Base-by-base conservation (phyloP, 2,797 vertebrate species). In the Monodelphis domestica region DNA sequence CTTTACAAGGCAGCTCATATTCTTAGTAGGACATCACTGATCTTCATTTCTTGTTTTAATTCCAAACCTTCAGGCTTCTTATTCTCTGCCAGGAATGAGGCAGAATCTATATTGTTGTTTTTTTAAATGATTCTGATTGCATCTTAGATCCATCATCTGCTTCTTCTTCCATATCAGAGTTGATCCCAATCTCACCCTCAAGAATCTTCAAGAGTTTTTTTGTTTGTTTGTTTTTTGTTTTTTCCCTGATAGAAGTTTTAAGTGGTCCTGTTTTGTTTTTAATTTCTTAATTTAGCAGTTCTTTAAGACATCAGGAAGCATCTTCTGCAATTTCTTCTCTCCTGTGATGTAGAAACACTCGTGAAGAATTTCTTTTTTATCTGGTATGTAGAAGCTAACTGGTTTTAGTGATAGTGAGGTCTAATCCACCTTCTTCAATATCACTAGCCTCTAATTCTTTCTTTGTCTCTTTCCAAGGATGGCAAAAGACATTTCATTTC, bases 271-370 rank as follows among this genome's bases (percentile, higher is more conserved):
- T n/a, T n/a, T n/a, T n/a, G n/a, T n/a, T 98, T 99, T 99, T 96
- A 99, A 99, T 98, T 99, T 99, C 1, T 99, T 99, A 97, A 99
- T 97, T 96, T 98, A 98, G 97, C 98, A 99, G 94, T 98, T 99
- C 99, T 99, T 99, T 89, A 99, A 98, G 91, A 99, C 99, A 94
- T 99, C 99, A 0, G 99, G 99, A 89, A 99, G 98, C 99, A 99
- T 99, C 97, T 99, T 99, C 92, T 98, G 98, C 2, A 99, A 98
- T 95, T 99, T 99, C 94, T 98, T 99, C 95, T 99, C 99, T 0
- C 99, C 99, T 93, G 99, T 98, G 88, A 99, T 98, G 84, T 97
- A 98, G 96, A 99, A 99, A 96, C 99, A 99, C 95, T 99, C 99
- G 2, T 99, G 98, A 95, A 99, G 98, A 99, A 99, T 99, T 98